Conservation (phyloP, 2,888 invertebrate species). For the Tyria jacobaeae region DNA sequence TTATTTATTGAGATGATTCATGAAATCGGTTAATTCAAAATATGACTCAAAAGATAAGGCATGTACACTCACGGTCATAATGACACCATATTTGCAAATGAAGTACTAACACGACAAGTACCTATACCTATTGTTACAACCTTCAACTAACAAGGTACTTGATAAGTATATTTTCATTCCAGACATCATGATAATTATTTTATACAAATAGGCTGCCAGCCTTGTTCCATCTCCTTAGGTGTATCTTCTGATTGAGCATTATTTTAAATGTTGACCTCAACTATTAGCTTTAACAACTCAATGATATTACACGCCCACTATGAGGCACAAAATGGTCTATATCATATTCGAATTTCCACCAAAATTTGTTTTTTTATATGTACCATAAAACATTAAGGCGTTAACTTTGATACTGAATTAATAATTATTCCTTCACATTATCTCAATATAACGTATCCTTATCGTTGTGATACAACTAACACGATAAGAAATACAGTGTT, state of each 20-base stretch:
- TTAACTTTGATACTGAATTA: slow-evolving; percentile 37
- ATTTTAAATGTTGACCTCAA: slow-evolving; percentile 61
- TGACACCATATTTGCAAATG: slow-evolving; percentile 17
- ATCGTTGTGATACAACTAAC: slow-evolving; percentile 62
- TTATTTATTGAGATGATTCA: slow-evolving; percentile 32
- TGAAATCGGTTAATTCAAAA: slow-evolving; percentile 10
- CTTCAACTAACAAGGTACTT: slow-evolving; percentile 6
- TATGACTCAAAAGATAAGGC: slow-evolving; percentile 14
- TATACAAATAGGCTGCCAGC: slow-evolving; percentile 19
- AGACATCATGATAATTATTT: slow-evolving; percentile 17
- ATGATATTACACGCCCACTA: slow-evolving; percentile 72
- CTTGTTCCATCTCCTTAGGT: slow-evolving; percentile 31
- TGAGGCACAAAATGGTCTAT: slow-evolving; percentile 45
- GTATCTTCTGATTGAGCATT: slow-evolving; percentile 48
- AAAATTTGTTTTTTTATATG: no score
- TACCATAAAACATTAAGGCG: slow-evolving; percentile 16
- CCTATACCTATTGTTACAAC: slow-evolving; percentile 17
- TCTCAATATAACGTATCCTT: slow-evolving; percentile 59
- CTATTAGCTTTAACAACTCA: slow-evolving; percentile 57
- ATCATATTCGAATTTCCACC: no score
- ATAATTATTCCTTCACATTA: slow-evolving; percentile 52
- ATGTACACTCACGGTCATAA: slow-evolving; percentile 16
- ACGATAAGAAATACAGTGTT: slow-evolving; percentile 64
- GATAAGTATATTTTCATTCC: slow-evolving; percentile 16
- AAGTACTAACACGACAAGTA: slow-evolving; percentile 33